Evolutionary conservation across 2,888 invertebrate species (phyloP).

Genomic region (Sialis fuliginosa): DNA sequence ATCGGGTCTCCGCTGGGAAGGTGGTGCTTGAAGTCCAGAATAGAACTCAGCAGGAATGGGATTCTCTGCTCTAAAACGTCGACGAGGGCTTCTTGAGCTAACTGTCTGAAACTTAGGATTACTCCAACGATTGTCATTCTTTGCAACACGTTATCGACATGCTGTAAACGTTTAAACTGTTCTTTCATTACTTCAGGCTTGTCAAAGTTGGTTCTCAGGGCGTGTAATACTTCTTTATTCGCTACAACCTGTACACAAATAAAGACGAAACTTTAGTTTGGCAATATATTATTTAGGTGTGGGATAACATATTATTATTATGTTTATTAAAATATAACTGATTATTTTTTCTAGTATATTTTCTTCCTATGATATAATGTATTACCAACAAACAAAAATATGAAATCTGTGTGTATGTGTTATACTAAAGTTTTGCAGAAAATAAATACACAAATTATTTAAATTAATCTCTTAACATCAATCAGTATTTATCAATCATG

Average conservation of each 20-base stretch:
- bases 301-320: no score
- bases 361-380: no score
- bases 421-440: no score
- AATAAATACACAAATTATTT: no score
- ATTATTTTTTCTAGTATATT: no score
- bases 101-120: constrained; percentile 84
- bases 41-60: constrained; percentile 88
- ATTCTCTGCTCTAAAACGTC: constrained; percentile 88
- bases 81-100: constrained; percentile 84
- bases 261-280: no score
- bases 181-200: constrained; percentile 98
- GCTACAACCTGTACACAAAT: constrained; percentile 33
- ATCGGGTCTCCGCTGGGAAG: constrained; percentile 77
- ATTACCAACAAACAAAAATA: no score
- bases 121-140: constrained; percentile 97
- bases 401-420: no score
- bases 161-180: constrained; percentile 73
- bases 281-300: no score
- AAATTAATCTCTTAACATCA: no score
- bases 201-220: constrained; percentile 89
- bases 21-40: constrained; percentile 86
- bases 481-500: no score
- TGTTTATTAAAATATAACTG: no score
- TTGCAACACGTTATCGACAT: constrained; percentile 89
- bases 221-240: constrained; percentile 83